A percentile compares a stretch with the other conserved stretches of the same genome.
These are phyloP conservation scores for Xylocopa sonorina DNA, from an alignment of 1,140 invertebrate species.

Conservation along the genomic window DNA sequence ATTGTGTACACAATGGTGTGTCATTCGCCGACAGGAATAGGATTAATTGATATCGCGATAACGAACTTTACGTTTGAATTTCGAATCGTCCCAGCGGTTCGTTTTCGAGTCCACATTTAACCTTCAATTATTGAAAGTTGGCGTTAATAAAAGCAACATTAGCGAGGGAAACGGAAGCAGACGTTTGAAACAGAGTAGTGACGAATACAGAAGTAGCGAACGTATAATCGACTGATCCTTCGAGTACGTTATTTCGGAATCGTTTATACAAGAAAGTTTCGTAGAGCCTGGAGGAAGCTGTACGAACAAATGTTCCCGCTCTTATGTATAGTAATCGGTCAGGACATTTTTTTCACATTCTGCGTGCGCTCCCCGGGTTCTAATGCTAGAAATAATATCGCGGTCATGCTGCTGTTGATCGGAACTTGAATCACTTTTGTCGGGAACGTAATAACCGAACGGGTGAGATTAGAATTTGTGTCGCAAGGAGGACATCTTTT, in stretches of 20 bases:
- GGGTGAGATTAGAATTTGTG: not conserved
- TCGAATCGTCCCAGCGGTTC: no score
- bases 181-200: not conserved
- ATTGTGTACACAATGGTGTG: not conserved
- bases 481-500: not conserved
- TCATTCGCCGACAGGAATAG: no score
- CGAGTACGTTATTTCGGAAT: constrained; percentile 22
- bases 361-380: not conserved
- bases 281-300: constrained; percentile 32
- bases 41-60: not conserved
- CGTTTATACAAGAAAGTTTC: constrained; percentile 9
- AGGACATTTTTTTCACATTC: not conserved
- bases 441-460: no score
- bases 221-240: not conserved
- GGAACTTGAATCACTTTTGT: not conserved
- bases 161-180: no score
- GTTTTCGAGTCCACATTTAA: not conserved
- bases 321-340: not conserved
- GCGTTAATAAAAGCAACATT: no score
- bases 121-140: not conserved
- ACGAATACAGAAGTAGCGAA: constrained; percentile 12
- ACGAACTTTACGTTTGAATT: not conserved
- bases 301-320: constrained; percentile 38
- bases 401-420: not conserved
- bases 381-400: constrained; percentile 37